Evolutionary conservation across 2,797 vertebrate species (phyloP).

Genomic region (Sebastes wilsoni): DNA sequence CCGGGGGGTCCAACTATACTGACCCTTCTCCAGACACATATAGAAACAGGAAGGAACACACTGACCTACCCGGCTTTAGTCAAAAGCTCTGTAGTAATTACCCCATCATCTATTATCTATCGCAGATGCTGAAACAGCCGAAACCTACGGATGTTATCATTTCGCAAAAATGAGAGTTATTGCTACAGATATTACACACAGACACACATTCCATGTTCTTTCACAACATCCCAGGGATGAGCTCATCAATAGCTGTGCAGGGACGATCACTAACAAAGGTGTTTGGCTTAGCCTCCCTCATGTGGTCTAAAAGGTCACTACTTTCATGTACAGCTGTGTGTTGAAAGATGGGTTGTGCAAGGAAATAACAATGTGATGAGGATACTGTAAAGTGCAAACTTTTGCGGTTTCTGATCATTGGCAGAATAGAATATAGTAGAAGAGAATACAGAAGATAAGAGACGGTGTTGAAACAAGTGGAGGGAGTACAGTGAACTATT

Average conservation of each 20-base stretch:
- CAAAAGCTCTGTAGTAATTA: slow-evolving; percentile 68
- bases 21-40: slow-evolving; percentile 39
- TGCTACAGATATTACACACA: slow-evolving; percentile 72
- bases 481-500: neutral
- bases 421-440: neutral
- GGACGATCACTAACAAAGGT: slow-evolving; percentile 68
- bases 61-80: slow-evolving; percentile 54
- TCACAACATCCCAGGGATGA: slow-evolving; percentile 73
- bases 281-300: slow-evolving; percentile 72
- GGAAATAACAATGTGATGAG: slow-evolving; percentile 72
- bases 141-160: slow-evolving; percentile 78
- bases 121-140: slow-evolving; percentile 77
- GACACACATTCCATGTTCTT: slow-evolving; percentile 66
- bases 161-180: slow-evolving; percentile 72
- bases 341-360: slow-evolving; percentile 68
- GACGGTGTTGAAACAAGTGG: neutral
- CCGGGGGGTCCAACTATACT: slow-evolving; percentile 12
- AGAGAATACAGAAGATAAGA: neutral
- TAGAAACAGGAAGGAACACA: slow-evolving; percentile 61
- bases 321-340: slow-evolving; percentile 69
- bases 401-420: slow-evolving; percentile 23
- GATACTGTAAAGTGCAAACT: slow-evolving; percentile 38
- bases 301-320: slow-evolving; percentile 62
- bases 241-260: slow-evolving; percentile 64
- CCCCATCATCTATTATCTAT: slow-evolving; percentile 72